A percentile compares a stretch with the other conserved stretches of the same genome.
Evolutionary conservation across 2,888 invertebrate genomes (phyloP).

Genomic region (Rotaria magnacalcarata): DNA sequence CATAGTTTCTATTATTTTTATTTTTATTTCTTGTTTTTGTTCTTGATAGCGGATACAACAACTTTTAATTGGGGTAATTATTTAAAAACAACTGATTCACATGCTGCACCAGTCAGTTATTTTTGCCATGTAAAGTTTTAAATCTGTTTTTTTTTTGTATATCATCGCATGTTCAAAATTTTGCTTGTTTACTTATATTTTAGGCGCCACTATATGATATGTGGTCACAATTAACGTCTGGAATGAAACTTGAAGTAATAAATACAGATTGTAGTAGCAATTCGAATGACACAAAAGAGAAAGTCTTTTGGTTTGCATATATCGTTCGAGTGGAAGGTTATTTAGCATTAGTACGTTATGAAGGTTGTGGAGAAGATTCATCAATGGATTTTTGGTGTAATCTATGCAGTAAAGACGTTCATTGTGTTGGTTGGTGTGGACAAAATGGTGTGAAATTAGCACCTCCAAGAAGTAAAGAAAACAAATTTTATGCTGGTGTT

Average conservation of each 20-base stretch:
- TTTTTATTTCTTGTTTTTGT: background rate
- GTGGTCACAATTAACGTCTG: constrained; percentile 66
- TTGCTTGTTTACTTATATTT: constrained; percentile 42
- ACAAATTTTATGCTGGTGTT: too few relatives aligned
- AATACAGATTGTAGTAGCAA: constrained; percentile 64
- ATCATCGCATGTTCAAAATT: background rate
- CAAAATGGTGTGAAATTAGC: constrained; percentile 87
- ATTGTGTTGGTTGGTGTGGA: constrained; percentile 96
- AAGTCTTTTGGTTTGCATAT: constrained; percentile 81
- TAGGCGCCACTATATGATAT: constrained; percentile 78
- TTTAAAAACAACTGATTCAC: constrained; percentile 63
- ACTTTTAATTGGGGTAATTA: constrained; percentile 49
- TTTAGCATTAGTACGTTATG: constrained; percentile 68
- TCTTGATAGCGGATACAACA: background rate
- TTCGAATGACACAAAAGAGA: constrained; percentile 27
- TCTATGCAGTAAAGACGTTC: constrained; percentile 80
- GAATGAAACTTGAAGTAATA: constrained; percentile 52
- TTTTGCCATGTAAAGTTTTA: constrained; percentile 69
- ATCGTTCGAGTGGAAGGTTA: constrained; percentile 60
- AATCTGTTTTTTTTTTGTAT: background rate
- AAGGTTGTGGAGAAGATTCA: constrained; percentile 82
- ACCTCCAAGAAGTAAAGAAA: constrained; percentile 74
- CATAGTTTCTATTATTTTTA: background rate
- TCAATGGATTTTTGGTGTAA: constrained; percentile 94
- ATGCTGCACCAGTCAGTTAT: constrained; percentile 78